phyloP scores from a whole-genome alignment of 2,888 invertebrate species.

The Drymonia ruficornis region DNA sequence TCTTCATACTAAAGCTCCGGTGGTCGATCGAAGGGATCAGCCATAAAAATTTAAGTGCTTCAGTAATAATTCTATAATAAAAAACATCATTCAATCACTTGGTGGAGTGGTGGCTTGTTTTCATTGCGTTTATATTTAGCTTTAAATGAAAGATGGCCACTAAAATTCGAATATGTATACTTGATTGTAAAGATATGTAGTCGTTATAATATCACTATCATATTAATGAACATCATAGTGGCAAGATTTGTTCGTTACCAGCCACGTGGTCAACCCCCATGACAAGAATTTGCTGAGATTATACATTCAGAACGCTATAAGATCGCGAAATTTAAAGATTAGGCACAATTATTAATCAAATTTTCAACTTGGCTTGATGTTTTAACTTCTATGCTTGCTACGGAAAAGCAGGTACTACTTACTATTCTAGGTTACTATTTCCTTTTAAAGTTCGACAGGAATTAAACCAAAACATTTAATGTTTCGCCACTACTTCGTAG shows the following conservation, averaged over 20 bases:
- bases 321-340: too few species aligned
- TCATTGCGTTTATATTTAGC: slow-evolving; percentile 46
- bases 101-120: slow-evolving; percentile 39
- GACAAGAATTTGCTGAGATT: too few species aligned
- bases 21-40: slow-evolving; percentile 45
- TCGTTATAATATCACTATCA: background rate
- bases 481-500: too few species aligned
- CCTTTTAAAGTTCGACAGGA: too few species aligned
- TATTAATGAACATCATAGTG: background rate
- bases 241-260: background rate
- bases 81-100: slow-evolving; percentile 53
- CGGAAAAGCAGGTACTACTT: too few species aligned
- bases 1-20: slow-evolving; percentile 40
- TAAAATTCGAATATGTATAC: slow-evolving; percentile 29
- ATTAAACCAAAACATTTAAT: too few species aligned
- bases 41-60: slow-evolving; percentile 58
- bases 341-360: background rate
- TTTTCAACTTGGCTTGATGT: background rate
- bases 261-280: background rate
- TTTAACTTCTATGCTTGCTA: too few species aligned
- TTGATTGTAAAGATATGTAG: slow-evolving; percentile 15
- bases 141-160: slow-evolving; percentile 44
- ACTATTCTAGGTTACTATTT: too few species aligned
- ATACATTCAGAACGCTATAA: too few species aligned
- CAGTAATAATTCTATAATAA: slow-evolving; percentile 54